Evolutionary conservation across 1,140 invertebrate species (phyloP), one percentile per base, ranked within the genome.

Genomic region (Apis laboriosa): DNA sequence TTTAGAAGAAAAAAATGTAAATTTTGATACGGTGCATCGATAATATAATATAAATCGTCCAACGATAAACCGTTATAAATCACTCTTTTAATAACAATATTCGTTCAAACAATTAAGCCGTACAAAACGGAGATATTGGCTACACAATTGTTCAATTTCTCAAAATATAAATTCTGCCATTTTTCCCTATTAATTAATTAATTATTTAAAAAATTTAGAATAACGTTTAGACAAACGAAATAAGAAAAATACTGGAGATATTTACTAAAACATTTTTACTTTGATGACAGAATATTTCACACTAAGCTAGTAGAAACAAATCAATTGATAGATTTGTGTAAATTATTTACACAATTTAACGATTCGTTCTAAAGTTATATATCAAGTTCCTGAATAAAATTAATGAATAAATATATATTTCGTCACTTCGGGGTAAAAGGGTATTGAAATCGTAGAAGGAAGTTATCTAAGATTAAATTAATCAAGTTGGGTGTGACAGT

Each of bases 31-130:
- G 28, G 1, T 24, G 17, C 34, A 77, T 21, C 9, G 11, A 24
- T 1, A 51, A 34, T 19, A 58, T 58, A 77, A 68, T 77, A 77
- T 77, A 77, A 77, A 77, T 77, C 34, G 53, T 68, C 49, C 53
- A 12, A 67, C 49, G 17, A 77, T 63, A 28, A 66, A 1, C 53
- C 1, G 21, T n/a, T 28, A 53, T 67, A 21, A 68, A 77, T 77
- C 75, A 66, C 21, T 56, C 4, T 58, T 55, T 56, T 28, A 63
- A 58, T 43, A 58, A 56, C 55, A 43, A 66, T 66, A 24, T 24
- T 43, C 34, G 5, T 7, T 43, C 34, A 43, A 43, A 21, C 21
- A 56, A 49, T 24, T 49, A 67, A 68, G n/a, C 51, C 9, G n/a
- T 53, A 49, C 15, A 34, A 56, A 72, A 34, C 12, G 49, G 24